Evolutionary conservation across 2,113 vertebrate genomes (phyloP).

Genomic region (Muntiacus reevesi): DNA sequence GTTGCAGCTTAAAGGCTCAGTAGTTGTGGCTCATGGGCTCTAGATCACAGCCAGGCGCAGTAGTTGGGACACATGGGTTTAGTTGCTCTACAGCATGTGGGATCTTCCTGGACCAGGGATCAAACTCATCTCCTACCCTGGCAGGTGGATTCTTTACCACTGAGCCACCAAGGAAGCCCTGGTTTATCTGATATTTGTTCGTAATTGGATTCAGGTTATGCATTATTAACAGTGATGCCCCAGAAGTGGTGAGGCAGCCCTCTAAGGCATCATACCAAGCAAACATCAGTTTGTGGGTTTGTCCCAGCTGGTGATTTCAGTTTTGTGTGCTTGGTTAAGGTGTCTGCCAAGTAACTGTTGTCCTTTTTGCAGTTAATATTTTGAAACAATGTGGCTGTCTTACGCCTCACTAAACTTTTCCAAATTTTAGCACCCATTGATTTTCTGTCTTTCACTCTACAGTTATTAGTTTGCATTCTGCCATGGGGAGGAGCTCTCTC

Average conservation of each 20-base stretch:
- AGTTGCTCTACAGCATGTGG: not conserved
- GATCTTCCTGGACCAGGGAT: not conserved
- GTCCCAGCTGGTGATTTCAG: not conserved
- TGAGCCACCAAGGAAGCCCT: not conserved
- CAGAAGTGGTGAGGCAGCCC: not conserved
- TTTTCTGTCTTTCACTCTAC: not conserved
- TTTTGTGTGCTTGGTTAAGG: not conserved
- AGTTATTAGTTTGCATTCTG: not conserved
- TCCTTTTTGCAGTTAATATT: not conserved
- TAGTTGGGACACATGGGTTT: not conserved
- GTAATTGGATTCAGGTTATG: not conserved
- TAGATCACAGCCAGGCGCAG: not conserved
- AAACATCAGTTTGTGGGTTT: not conserved
- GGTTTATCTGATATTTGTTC: not conserved
- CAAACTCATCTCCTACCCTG: not conserved
- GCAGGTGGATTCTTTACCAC: not conserved
- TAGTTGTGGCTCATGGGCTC: fast-evolving
- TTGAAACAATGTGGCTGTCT: not conserved
- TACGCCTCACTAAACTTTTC: not conserved
- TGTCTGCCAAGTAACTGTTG: not conserved
- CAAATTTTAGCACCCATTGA: not conserved
- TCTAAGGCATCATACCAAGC: not conserved
- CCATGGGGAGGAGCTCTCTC: not conserved
- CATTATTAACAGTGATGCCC: not conserved
- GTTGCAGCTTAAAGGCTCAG: not conserved